Base-by-base conservation (phyloP, 2,113 vertebrate species). In the Oxygymnocypris stewartii region DNA sequence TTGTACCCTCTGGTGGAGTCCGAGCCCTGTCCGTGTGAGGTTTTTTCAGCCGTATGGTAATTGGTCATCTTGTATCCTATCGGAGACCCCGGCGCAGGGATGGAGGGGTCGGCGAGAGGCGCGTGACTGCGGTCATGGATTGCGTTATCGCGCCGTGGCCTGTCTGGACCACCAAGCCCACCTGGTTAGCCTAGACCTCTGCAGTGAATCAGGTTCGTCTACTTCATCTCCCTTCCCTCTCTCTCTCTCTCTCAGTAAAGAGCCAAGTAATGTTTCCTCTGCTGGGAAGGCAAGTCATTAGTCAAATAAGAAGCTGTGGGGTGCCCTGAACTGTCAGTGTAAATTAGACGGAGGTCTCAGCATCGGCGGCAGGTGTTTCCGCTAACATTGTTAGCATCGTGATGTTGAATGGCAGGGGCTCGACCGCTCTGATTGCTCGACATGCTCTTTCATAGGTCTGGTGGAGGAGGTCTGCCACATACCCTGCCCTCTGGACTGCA, bases 401-500 rank as follows among this genome's bases (percentile, higher is more conserved):
- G 76, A 85, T 85, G 37, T 20, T 49, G 63, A 78, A 77, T 54
- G 65, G 79, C 42, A 82, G 49, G 35, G 37, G 51, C 40, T 75
- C 25, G 23, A 12, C 25, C 57, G 20, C 69, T 67, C 82, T 31
- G 47, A 84, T 84, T 42, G 37, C n/a, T 59, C 74, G 79, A 28
- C 86, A 59, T 93, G 88, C 91, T 87, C 89, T 86, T 90, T 95
- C 88, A 71, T 93, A 99, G 98, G 97, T 91, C 97, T 96, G 90
- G 85, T 95, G 89, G 95, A 97, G 92, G 97, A 99, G 90, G 86
- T 92, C 10, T 99, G 98, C 92, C 91, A 92, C 10, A 85, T 98
- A 25, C 96, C 97, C 16, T 99, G 98, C 82, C 98, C 98, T 1
- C 96, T 98, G 79, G 98, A 99, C 92, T 99, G 98, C 92, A 97